Evolutionary conservation across 2,888 invertebrate genomes (phyloP).

Genomic region (Pheosia gnoma): DNA sequence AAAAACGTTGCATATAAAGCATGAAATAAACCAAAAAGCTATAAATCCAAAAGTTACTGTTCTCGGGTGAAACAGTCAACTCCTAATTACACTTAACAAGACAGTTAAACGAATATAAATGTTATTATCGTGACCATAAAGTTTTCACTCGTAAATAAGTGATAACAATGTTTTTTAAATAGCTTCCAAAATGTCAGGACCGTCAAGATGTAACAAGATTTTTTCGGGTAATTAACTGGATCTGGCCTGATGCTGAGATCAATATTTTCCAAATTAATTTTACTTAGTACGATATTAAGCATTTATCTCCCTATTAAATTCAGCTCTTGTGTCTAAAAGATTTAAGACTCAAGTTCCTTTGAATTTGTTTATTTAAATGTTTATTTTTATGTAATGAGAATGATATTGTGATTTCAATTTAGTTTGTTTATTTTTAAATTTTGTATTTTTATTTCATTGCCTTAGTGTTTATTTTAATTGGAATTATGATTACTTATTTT

Average conservation of each 20-base stretch:
- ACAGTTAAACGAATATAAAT: conserved; percentile 6
- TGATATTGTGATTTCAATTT: too few relatives aligned
- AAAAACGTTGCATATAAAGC: not conserved
- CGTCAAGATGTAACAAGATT: conserved; percentile 14
- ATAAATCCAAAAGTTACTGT: not conserved
- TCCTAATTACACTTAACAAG: conserved; percentile 11
- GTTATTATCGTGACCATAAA: not conserved
- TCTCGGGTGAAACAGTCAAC: conserved; percentile 5
- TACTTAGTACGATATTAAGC: too few relatives aligned
- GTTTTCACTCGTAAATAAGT: conserved; percentile 7
- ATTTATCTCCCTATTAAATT: too few relatives aligned
- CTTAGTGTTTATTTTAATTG: too few relatives aligned
- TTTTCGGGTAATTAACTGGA: not conserved
- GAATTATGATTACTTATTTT: too few relatives aligned
- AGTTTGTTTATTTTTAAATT: too few relatives aligned
- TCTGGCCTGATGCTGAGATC: not conserved
- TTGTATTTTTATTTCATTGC: too few relatives aligned
- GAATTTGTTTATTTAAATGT: too few relatives aligned
- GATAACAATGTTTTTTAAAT: conserved; percentile 18
- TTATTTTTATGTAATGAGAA: too few relatives aligned
- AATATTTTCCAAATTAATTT: too few relatives aligned
- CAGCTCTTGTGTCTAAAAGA: too few relatives aligned
- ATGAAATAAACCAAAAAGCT: not conserved
- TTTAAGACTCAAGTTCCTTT: too few relatives aligned
- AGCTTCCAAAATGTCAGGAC: conserved; percentile 17